Base-by-base conservation (phyloP, 2,113 vertebrate genomes). In the Cyanistes caeruleus region DNA sequence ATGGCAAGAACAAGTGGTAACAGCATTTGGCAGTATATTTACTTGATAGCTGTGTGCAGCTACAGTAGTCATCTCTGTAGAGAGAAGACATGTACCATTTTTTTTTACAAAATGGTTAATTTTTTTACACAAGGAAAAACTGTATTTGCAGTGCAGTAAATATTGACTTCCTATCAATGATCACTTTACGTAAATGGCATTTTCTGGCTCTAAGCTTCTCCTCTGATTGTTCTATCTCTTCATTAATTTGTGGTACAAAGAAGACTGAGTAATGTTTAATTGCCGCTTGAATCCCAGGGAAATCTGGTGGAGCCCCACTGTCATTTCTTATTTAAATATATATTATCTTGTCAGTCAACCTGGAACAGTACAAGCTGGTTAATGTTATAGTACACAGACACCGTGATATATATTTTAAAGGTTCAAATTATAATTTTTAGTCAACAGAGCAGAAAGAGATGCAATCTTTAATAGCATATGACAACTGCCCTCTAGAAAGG, bases 301-400 rank as follows among this genome's bases (percentile, higher is more conserved):
- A 94, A 89, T 72, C 49, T 92, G 37, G 41, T 91, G 64, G 44
- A 95, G 52, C 41, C 24, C 25, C 52, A 75, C 43, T 53, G 44
- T 62, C 35, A 82, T 60, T 92, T 95, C 93, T 90, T 87, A 70
- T 90, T 86, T 84, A 96, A 94, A 90, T 87, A 94, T 49, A 67
- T 53, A 84, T 92, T 77, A 90, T 78, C 90, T 87, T 84, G 63
- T 91, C 93, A 95, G 73, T 85, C 80, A 90, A 87, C 41, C 21
- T 63, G 58, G 25, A 68, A 80, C 27, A 88, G 77, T 41, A 84
- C 21, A 63, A 70, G 37, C 41, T 68, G 53, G 25, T 58, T 90
- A 89, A 72, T 33, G 25, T 53, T 82, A 72, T 5, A 93, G 72
- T n/a, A 69, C 76, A 67, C 31, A 93, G 64, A 60, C 30, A 80